A percentile compares a stretch with the other conserved stretches of the same genome.
Conservation (phyloP, 2,888 invertebrate genomes). For the Lobophora halterata region DNA sequence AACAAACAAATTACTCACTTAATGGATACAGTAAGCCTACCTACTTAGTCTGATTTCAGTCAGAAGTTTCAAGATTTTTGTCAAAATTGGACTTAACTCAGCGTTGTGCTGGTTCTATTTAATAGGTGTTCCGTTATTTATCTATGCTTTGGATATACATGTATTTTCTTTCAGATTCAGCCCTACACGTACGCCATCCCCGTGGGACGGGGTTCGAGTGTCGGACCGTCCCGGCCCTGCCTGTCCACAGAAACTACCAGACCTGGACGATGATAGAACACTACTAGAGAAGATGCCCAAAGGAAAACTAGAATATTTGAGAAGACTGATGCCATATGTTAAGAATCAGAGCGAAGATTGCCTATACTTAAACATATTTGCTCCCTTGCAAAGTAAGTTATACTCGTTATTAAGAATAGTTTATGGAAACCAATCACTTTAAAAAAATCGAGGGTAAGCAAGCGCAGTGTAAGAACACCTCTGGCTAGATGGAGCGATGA, state of each 20-base stretch:
- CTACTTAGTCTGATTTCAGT: too few species aligned
- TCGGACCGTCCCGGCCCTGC: conserved; percentile 92
- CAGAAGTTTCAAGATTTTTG: too few species aligned
- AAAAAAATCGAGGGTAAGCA: too few species aligned
- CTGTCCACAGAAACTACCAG: conserved; percentile 94
- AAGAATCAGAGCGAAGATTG: conserved; percentile 98
- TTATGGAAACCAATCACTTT: too few species aligned
- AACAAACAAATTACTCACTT: too few species aligned
- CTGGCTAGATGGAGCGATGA: too few species aligned
- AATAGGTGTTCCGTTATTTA: too few species aligned
- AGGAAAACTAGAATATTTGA: conserved; percentile 94
- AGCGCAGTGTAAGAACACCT: too few species aligned
- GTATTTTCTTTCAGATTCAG: conserved; percentile 85
- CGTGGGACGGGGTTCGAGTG: conserved; percentile 93
- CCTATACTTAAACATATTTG: conserved; percentile 97
- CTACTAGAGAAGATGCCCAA: conserved; percentile 93
- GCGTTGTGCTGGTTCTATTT: too few species aligned
- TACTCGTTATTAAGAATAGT: too few species aligned
- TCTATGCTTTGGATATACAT: background rate
- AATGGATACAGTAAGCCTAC: too few species aligned
- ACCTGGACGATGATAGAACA: conserved; percentile 90
- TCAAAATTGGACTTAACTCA: too few species aligned
- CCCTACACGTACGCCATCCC: conserved; percentile 94
- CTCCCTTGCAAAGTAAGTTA: conserved; percentile 94
- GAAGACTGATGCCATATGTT: conserved; percentile 93